Conservation (phyloP, 2,797 vertebrate species). For the Trachops cirrhosus region DNA sequence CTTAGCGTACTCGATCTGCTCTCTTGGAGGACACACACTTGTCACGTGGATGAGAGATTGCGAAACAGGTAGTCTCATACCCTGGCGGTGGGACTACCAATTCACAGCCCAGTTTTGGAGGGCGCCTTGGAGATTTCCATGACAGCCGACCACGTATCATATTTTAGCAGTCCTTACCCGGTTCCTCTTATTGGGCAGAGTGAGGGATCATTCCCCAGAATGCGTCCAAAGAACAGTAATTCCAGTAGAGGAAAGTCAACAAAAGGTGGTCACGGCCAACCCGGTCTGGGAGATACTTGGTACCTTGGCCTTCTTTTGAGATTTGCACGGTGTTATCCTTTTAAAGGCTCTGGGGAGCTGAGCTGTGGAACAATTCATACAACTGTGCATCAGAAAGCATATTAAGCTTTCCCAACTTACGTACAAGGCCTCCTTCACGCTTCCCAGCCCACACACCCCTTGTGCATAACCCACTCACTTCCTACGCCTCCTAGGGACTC, state of each 20-base stretch:
- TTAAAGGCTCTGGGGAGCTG: not conserved
- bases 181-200: not conserved
- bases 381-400: not conserved
- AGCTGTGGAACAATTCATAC: not conserved
- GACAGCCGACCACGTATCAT: not conserved
- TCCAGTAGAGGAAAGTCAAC: not conserved
- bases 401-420: not conserved
- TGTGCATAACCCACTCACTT: rapidly evolving
- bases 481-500: rapidly evolving
- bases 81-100: not conserved
- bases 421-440: not conserved
- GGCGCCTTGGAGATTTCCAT: not conserved
- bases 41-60: not conserved
- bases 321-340: not conserved
- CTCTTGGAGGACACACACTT: not conserved
- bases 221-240: not conserved
- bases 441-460: too few relatives aligned
- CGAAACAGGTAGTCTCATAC: not conserved
- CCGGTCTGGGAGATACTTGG: not conserved
- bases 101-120: not conserved
- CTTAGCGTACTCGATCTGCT: not conserved
- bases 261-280: not conserved
- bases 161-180: not conserved
- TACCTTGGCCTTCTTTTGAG: not conserved
- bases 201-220: not conserved